phyloP scores from a whole-genome alignment of 2,797 vertebrate species.

The Gambusia yucatana region DNA sequence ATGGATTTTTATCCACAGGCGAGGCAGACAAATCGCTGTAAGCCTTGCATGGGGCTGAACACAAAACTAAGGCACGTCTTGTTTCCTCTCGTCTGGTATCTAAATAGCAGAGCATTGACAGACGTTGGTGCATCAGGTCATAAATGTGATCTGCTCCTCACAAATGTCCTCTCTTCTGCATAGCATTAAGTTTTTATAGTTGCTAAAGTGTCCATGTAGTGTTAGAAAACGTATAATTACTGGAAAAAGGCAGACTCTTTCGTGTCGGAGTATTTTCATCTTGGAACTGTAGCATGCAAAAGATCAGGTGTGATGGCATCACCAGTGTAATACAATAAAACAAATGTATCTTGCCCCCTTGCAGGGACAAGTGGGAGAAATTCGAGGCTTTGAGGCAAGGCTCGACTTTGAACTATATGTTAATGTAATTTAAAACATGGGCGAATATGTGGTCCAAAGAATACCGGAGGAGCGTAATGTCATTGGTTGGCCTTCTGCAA shows the following conservation, averaged over 20 bases:
- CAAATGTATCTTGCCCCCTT: not conserved
- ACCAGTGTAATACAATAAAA: not conserved
- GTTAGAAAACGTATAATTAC: not conserved
- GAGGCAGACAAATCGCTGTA: not conserved
- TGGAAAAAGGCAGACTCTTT: not conserved
- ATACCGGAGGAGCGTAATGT: not conserved
- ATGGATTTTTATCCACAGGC: not conserved
- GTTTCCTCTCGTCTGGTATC: not conserved
- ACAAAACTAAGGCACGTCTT: not conserved
- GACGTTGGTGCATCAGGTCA: not conserved
- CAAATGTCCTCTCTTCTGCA: not conserved
- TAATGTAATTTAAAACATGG: not conserved
- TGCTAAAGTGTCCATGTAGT: not conserved
- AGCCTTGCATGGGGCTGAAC: constrained; percentile 1
- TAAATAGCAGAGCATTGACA: not conserved
- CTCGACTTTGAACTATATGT: not conserved
- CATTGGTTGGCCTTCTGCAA: not conserved
- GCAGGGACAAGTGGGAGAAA: not conserved
- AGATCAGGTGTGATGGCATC: not conserved
- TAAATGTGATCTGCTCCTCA: not conserved
- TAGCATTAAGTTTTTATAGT: not conserved
- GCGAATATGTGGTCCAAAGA: not conserved
- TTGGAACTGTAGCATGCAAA: not conserved
- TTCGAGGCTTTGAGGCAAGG: not conserved
- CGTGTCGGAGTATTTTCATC: not conserved